Conservation (phyloP, 1,140 invertebrate species). For the Chionoecetes opilio region DNA sequence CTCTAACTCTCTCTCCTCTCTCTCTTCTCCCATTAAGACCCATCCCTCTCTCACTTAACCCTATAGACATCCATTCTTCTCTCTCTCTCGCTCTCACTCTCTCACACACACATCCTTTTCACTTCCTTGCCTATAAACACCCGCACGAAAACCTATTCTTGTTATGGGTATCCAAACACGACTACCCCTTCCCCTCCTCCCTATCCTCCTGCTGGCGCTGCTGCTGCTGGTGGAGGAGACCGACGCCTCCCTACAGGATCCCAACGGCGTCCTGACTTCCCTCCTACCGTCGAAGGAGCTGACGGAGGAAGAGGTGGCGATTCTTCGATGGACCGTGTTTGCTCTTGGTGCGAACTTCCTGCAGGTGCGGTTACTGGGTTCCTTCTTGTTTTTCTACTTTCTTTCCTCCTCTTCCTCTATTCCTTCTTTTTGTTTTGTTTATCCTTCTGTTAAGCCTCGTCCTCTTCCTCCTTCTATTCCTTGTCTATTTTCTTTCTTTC, state of each 20-base stretch:
- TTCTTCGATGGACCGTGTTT: neutral
- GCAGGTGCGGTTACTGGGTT: neutral
- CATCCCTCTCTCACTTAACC: neutral
- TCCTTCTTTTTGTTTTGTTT: neutral
- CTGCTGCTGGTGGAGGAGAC: neutral
- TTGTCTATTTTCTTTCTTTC: too few relatives aligned
- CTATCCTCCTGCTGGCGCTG: neutral
- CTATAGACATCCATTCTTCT: neutral
- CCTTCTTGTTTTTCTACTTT: neutral
- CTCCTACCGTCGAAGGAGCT: neutral
- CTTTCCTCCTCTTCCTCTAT: neutral
- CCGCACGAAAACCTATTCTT: too few relatives aligned
- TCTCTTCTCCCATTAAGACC: neutral
- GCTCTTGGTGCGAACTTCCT: neutral
- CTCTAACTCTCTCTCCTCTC: neutral
- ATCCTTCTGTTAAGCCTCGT: neutral
- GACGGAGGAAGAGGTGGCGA: neutral
- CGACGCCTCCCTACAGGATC: neutral
- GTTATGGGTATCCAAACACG: too few relatives aligned
- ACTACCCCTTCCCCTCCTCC: neutral
- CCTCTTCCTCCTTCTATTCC: neutral
- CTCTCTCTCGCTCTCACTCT: neutral
- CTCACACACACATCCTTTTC: neutral
- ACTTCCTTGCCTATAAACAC: neutral
- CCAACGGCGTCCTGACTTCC: neutral